Percentiles rank a stretch among this genome's conserved stretches.
These are phyloP conservation scores for Microcebus ravelobensis DNA, from an alignment of 2,113 vertebrate genomes.

Conservation along the genomic window DNA sequence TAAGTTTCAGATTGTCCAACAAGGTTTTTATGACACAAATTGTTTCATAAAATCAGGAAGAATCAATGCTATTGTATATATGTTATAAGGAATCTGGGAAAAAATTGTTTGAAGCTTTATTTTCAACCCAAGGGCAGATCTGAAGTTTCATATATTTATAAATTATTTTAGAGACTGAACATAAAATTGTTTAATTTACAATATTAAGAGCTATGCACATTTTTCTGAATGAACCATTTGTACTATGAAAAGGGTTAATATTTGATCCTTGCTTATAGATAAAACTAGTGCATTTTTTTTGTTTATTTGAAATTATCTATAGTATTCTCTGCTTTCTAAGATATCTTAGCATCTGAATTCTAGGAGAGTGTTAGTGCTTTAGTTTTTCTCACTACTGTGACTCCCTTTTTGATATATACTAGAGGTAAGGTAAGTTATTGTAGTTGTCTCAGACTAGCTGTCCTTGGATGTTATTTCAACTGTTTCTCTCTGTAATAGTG, in stretches of 20 bases:
- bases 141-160: constrained; percentile 63
- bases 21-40: constrained; percentile 5
- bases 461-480: neutral
- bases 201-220: constrained; percentile 58
- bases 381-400: neutral
- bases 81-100: constrained; percentile 4
- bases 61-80: neutral
- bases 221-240: constrained; percentile 61
- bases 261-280: constrained; percentile 52
- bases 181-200: constrained; percentile 72
- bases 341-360: constrained; percentile 25
- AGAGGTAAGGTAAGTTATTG: neutral
- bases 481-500: constrained; percentile 49
- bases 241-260: constrained; percentile 59
- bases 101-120: constrained; percentile 52
- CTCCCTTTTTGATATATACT: neutral
- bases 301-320: constrained; percentile 46
- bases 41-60: neutral
- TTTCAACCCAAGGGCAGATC: constrained; percentile 56
- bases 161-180: constrained; percentile 71
- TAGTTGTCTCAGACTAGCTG: constrained; percentile 35
- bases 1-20: neutral
- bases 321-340: constrained; percentile 43
- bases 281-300: constrained; percentile 68
- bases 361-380: neutral